These are phyloP conservation scores for Hypocryptadius cinnamomeus DNA, from an alignment of 2,113 vertebrate species.

Conservation along the genomic window DNA sequence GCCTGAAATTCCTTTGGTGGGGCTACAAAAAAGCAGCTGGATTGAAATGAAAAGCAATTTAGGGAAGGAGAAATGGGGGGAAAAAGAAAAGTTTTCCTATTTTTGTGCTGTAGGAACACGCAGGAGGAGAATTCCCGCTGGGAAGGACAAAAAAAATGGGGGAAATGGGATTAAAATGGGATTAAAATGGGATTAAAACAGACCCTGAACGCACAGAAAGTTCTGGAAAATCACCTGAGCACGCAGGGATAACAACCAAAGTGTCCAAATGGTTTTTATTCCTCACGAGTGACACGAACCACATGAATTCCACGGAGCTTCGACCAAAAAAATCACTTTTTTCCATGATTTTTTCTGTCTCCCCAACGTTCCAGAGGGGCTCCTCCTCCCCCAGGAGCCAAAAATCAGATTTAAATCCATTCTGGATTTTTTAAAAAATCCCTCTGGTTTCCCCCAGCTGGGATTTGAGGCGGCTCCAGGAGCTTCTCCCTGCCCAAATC, in stretches of 20 bases:
- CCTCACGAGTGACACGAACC: slow-evolving; percentile 46
- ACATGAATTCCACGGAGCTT: not conserved
- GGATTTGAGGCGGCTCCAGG: not conserved
- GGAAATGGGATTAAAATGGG: not conserved
- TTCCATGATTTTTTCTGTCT: not conserved
- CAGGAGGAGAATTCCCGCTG: not conserved
- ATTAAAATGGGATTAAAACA: too few species aligned
- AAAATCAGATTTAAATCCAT: not conserved
- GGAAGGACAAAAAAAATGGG: too few species aligned
- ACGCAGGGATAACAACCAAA: not conserved
- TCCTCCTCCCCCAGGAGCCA: rapidly evolving
- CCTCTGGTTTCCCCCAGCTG: not conserved
- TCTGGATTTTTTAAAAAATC: not conserved
- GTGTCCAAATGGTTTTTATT: slow-evolving; percentile 64
- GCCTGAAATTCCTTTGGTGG: not conserved
- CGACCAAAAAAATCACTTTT: not conserved
- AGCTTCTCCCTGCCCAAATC: not conserved
- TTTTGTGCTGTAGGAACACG: rapidly evolving
- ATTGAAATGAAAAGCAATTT: not conserved
- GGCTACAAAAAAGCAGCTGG: not conserved
- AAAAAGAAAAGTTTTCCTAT: rapidly evolving
- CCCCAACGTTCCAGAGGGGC: not conserved
- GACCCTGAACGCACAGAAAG: too few species aligned
- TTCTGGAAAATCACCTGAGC: not conserved
- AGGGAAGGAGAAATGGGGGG: rapidly evolving